These are phyloP conservation scores for Sebastes hubbsi DNA, from an alignment of 2,797 vertebrate genomes.

Conservation along the genomic window DNA sequence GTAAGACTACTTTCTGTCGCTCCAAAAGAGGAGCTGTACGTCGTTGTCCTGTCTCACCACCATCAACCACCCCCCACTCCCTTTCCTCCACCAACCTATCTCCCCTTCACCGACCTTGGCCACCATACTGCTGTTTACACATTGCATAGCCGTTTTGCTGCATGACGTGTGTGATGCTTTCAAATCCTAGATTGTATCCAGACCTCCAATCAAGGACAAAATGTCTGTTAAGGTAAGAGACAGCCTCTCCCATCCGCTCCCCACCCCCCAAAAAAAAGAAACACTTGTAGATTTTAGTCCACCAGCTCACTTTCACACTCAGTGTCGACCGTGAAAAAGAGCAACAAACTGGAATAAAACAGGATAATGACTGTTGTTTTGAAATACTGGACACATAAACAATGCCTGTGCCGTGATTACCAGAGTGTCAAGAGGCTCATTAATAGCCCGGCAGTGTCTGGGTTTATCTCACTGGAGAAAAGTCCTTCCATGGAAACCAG, in stretches of 20 bases:
- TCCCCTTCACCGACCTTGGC: neutral
- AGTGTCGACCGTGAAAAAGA: neutral
- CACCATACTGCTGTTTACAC: conserved; percentile 39
- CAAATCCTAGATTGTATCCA: conserved; percentile 82
- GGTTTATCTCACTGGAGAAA: conserved; percentile 26
- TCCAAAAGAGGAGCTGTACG: neutral
- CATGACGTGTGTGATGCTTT: conserved; percentile 83
- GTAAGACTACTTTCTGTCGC: neutral
- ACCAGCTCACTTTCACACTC: neutral
- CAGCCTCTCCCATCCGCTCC: neutral
- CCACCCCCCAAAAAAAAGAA: neutral
- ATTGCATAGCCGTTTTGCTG: conserved; percentile 58
- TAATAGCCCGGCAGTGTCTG: conserved; percentile 28
- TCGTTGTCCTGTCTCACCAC: neutral
- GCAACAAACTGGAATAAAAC: neutral
- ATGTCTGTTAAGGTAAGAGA: conserved; percentile 82
- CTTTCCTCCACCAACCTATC: neutral
- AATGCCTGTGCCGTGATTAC: conserved; percentile 62
- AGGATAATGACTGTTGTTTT: conserved; percentile 3
- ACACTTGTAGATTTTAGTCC: neutral
- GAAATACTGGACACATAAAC: conserved; percentile 18
- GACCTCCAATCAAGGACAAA: conserved; percentile 84
- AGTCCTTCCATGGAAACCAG: conserved; percentile 5
- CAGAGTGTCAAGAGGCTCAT: conserved; percentile 30
- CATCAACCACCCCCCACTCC: neutral